Evolutionary conservation across 2,797 vertebrate species (phyloP).

Genomic region (Sebastes miniatus): DNA sequence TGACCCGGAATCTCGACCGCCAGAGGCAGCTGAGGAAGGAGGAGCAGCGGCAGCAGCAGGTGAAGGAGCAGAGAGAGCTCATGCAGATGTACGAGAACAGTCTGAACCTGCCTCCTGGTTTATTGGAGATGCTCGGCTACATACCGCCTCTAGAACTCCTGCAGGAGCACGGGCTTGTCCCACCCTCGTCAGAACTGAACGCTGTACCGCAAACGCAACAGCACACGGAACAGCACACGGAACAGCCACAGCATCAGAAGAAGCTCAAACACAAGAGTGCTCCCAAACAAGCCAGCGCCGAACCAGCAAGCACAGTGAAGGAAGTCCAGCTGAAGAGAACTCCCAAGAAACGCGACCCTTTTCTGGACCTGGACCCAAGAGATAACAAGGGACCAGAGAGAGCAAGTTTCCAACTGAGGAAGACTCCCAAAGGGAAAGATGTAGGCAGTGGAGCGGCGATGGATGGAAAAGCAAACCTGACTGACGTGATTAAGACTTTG

Average conservation of each 20-base stretch:
- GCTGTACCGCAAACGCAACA: background rate
- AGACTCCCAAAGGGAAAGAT: slow-evolving; percentile 60
- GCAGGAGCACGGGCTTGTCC: slow-evolving; percentile 63
- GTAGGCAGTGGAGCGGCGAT: slow-evolving; percentile 33
- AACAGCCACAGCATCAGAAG: slow-evolving; percentile 50
- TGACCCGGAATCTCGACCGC: slow-evolving; percentile 93
- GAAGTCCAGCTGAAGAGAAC: slow-evolving; percentile 87
- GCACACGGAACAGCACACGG: slow-evolving; percentile 9
- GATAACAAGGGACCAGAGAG: slow-evolving; percentile 63
- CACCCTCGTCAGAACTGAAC: slow-evolving; percentile 31
- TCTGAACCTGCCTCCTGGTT: slow-evolving; percentile 89
- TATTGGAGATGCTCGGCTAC: slow-evolving; percentile 90
- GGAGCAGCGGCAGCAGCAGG: slow-evolving; percentile 89
- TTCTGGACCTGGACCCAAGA: slow-evolving; percentile 72
- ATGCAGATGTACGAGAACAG: slow-evolving; percentile 89
- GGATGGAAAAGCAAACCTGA: slow-evolving; percentile 88
- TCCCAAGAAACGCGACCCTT: slow-evolving; percentile 81
- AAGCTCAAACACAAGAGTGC: slow-evolving; percentile 46
- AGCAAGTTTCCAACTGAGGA: slow-evolving; percentile 74
- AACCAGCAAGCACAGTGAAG: slow-evolving; percentile 75
- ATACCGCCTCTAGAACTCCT: slow-evolving; percentile 80
- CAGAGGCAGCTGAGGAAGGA: slow-evolving; percentile 94
- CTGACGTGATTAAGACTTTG: slow-evolving; percentile 91
- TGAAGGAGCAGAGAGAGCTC: slow-evolving; percentile 86
- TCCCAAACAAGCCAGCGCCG: slow-evolving; percentile 43